Base-by-base conservation (phyloP, 2,113 vertebrate genomes). In the Deroptyus accipitrinus region DNA sequence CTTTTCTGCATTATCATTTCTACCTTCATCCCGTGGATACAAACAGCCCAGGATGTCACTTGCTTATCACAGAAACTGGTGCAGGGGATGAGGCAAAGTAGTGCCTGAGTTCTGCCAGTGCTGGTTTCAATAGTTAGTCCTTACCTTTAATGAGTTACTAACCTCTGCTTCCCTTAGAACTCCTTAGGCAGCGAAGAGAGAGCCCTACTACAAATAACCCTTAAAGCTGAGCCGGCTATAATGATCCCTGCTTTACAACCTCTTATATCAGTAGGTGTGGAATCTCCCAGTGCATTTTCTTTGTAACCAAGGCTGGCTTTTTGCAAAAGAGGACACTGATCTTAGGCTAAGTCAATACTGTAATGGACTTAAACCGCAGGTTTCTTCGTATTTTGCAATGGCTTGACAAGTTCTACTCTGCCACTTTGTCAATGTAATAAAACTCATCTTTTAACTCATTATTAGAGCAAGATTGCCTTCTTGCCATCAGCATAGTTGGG, bases 101-200 rank as follows among this genome's bases (percentile, higher is more conserved):
- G 25, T 5, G 1, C 22, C 7, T 31, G 7, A 22, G 0, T 20
- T 62, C 17, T 0, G 0, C 8, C 17, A 23, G 12, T 8, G 7
- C 15, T 48, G 15, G 11, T 75, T 84, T 48, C 17, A 14, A 2
- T 28, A 42, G 22, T 30, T 59, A 35, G 57, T 59, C 25, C 30
- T 48, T 66, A 7, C 16, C 2, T 77, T 70, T 33, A 20, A 25
- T 59, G 14, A 22, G 37, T 63, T 88, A 17, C 7, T 83, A 61
- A 61, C 23, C 35, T 44, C 17, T 33, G 3, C 35, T 80, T 76
- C 35, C 10, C 39, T 24, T 42, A 8, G 3, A 49, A 11, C n/a
- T 77, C 25, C 6, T 61, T 44, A 33, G 31, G 24, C 14, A 49
- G 17, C 16, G 35, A 4, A n/a, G n/a, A 31, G 37, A 35, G 9